phyloP scores from a whole-genome alignment of 1,140 invertebrate genomes.

The Homalodisca vitripennis region DNA sequence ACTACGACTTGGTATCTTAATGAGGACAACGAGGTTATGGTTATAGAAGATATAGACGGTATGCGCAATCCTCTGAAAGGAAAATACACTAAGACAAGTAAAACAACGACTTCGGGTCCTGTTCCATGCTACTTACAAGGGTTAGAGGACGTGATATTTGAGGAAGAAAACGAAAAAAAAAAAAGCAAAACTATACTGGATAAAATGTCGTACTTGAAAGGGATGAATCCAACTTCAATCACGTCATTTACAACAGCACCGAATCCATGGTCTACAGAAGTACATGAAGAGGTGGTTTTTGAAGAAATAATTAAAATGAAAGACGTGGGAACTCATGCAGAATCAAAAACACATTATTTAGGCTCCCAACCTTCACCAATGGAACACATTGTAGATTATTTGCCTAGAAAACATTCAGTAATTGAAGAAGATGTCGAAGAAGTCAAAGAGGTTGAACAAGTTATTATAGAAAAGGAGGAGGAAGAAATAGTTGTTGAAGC shows the following conservation, averaged over 20 bases:
- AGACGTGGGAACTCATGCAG: neutral
- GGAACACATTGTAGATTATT: conserved; percentile 3
- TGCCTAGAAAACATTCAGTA: neutral
- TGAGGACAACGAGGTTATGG: neutral
- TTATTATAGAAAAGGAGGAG: neutral
- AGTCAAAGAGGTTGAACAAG: neutral
- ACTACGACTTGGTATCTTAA: conserved; percentile 13
- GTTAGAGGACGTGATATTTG: conserved; percentile 18
- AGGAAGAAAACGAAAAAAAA: conserved; percentile 15
- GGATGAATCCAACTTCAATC: neutral
- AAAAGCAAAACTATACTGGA: conserved; percentile 10
- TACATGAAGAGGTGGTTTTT: conserved; percentile 17
- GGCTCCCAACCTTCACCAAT: too few species aligned
- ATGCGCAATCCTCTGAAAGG: neutral
- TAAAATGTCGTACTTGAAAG: conserved; percentile 16
- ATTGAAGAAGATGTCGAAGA: neutral
- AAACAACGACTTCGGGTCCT: conserved; percentile 16
- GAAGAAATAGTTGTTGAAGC: conserved; percentile 6
- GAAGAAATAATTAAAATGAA: conserved; percentile 1
- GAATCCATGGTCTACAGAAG: conserved; percentile 19
- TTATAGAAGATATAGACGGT: neutral
- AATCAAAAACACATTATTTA: neutral
- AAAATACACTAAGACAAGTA: conserved; percentile 8
- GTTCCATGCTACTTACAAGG: conserved; percentile 11
- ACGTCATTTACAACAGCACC: conserved; percentile 17